phyloP scores from a whole-genome alignment of 2,113 vertebrate genomes.

The Peromyscus maniculatus region DNA sequence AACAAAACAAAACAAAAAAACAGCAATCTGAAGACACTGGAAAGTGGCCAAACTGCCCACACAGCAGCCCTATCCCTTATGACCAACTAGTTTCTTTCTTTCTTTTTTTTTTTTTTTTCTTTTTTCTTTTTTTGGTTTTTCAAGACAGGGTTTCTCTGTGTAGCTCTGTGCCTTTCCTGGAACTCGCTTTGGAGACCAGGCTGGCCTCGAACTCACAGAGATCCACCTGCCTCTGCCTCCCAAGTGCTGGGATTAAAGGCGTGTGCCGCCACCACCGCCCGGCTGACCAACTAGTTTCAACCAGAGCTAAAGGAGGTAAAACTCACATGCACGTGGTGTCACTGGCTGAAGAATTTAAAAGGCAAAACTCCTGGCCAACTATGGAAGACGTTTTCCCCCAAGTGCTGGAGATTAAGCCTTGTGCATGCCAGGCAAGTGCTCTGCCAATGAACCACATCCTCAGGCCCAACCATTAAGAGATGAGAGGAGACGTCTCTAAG shows the following conservation, averaged over 20 bases:
- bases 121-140: too few species aligned
- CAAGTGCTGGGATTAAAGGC: too few species aligned
- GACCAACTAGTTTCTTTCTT: neutral
- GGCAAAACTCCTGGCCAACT: neutral
- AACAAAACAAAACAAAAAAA: neutral
- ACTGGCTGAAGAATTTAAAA: neutral
- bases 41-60: neutral
- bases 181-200: too few species aligned
- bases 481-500: neutral
- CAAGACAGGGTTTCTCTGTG: too few species aligned
- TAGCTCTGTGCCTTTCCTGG: too few species aligned
- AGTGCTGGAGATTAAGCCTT: neutral
- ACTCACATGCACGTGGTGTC: neutral
- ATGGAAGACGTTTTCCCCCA: neutral
- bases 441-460: neutral
- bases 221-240: too few species aligned
- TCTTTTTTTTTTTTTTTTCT: too few species aligned
- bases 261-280: too few species aligned
- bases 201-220: too few species aligned
- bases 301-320: neutral
- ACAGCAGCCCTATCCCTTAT: neutral
- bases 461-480: neutral
- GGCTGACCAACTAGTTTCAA: neutral
- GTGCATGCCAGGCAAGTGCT: neutral
- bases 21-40: neutral